Evolutionary conservation across 2,797 vertebrate species (phyloP).

Genomic region (Propithecus deckenii): DNA sequence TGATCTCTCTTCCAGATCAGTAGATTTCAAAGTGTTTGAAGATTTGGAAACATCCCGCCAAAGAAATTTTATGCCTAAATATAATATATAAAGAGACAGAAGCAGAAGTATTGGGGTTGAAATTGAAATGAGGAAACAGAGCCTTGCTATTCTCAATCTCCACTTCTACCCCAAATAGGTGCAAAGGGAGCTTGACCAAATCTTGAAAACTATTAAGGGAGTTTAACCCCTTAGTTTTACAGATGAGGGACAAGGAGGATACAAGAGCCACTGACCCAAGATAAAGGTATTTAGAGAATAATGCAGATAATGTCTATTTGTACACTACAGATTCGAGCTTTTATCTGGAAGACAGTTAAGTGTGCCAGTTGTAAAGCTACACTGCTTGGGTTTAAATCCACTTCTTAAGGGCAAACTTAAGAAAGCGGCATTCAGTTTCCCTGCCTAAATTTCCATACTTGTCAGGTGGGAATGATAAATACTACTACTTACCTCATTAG

Average conservation of each 20-base stretch:
- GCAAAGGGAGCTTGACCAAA: neutral
- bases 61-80: neutral
- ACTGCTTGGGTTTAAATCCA: neutral
- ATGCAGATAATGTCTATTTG: neutral
- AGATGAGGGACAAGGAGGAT: neutral
- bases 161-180: neutral
- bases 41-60: neutral
- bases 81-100: neutral
- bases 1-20: neutral
- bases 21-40: conserved; percentile 21
- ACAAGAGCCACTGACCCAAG: neutral
- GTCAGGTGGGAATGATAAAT: neutral
- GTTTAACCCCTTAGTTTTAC: neutral
- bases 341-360: neutral
- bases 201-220: neutral
- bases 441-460: neutral
- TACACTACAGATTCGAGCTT: neutral
- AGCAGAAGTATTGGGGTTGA: neutral
- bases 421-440: neutral
- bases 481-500: neutral
- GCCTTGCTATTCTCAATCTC: neutral
- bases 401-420: neutral
- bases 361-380: neutral
- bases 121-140: neutral
- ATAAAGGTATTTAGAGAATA: neutral